Evolutionary conservation across 2,888 invertebrate genomes (phyloP), one percentile per base, ranked within the genome.

Genomic region (Eristalis tenax): DNA sequence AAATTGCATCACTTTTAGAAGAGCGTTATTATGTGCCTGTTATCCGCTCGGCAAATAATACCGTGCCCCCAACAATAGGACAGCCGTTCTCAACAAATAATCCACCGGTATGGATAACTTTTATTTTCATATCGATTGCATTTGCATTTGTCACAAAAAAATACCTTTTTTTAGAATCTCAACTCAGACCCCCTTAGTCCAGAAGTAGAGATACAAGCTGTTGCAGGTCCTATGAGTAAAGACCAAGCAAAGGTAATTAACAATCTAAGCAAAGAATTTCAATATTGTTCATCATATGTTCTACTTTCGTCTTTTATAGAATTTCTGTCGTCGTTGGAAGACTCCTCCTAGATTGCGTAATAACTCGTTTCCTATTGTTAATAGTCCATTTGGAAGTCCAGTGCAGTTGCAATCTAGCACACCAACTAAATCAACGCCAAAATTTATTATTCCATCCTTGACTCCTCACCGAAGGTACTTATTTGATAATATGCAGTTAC

Each of bases 141-240:
- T 4, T 8, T 59, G n/a, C 18, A 32, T 59, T 18, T 56, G 1
- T 32, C 32, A 32, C 8, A 32, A 32, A 8, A 11, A 8, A 50
- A 13, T 11, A 13, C 5, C 23, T 68, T 77, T 18, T 50, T 77
- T 56, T 11, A 97, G 96, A 94, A 94, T 56, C 93, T 96, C 81
- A 95, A 95, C 90, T 91, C 89, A 11, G 95, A 96, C 92, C 95
- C 95, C 0, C 92, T 96, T 11, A 95, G 95, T 89, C 96, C 96
- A 0, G 94, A 95, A 65, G 92, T 96, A 89, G 96, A 97, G 94
- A 96, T 97, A 89, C 95, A 95, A 90, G 98, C 98, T 0, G 96
- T 96, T 93, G 98, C 98, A 10, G 99, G 99, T 0, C 99, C 99
- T 22, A 98, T 98, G 98, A 95, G 95, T 57, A 95, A 96, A 85